Conservation (phyloP, 2,888 invertebrate genomes). For the Orthosia cruda region DNA sequence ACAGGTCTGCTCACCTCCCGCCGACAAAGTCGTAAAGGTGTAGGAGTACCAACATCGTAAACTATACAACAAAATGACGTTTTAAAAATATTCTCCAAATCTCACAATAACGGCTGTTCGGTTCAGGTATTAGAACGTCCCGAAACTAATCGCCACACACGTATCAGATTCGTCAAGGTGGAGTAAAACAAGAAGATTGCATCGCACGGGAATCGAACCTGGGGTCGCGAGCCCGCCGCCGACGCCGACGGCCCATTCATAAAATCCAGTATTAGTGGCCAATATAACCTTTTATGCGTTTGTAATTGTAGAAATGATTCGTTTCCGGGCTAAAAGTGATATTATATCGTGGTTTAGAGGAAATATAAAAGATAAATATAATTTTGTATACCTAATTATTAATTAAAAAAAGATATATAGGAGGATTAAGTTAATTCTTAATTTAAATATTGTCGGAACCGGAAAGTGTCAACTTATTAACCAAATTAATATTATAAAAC, state of each 20-base stretch:
- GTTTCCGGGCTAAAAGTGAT: slow-evolving; percentile 44
- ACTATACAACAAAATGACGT: slow-evolving; percentile 54
- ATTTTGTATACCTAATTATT: slow-evolving; percentile 16
- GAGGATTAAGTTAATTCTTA: slow-evolving; percentile 7
- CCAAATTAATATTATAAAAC: slow-evolving; percentile 25
- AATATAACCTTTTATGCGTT: slow-evolving; percentile 45
- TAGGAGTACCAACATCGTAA: slow-evolving; percentile 49
- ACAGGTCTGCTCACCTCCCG: background rate
- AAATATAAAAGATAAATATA: slow-evolving; percentile 6
- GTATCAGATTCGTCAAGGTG: slow-evolving; percentile 74
- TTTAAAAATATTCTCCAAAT: slow-evolving; percentile 57
- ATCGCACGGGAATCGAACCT: slow-evolving; percentile 56
- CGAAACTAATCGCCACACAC: slow-evolving; percentile 74
- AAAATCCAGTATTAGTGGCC: slow-evolving; percentile 46
- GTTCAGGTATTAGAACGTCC: slow-evolving; percentile 65
- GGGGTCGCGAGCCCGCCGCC: slow-evolving; percentile 40
- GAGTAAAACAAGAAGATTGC: slow-evolving; percentile 69
- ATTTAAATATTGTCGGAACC: slow-evolving; percentile 7
- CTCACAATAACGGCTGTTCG: slow-evolving; percentile 49
- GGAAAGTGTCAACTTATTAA: slow-evolving; percentile 10
- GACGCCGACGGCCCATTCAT: slow-evolving; percentile 60
- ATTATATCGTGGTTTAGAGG: slow-evolving; percentile 18
- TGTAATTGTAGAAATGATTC: slow-evolving; percentile 37
- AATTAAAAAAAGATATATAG: slow-evolving; percentile 20
- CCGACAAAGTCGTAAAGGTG: slow-evolving; percentile 32